Evolutionary conservation across 2,797 vertebrate species (phyloP).

Genomic region (Vespertilio murinus): DNA sequence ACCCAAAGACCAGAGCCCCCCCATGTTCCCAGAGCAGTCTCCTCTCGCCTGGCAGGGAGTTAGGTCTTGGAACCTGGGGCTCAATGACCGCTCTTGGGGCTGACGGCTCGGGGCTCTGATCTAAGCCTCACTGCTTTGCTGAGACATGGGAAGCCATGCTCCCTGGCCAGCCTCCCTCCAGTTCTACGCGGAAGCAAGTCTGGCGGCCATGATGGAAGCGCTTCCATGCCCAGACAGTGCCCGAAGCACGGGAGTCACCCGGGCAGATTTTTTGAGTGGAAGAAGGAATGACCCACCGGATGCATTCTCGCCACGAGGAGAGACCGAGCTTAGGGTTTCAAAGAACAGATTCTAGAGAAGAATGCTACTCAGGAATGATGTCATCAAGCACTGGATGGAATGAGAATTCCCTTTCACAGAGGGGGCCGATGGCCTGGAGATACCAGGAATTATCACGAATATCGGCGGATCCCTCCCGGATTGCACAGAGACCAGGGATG

Average conservation of each 20-base stretch:
- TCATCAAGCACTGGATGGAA: not conserved
- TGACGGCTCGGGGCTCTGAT: not conserved
- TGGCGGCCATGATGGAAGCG: fast-evolving
- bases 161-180: not conserved
- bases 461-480: not conserved
- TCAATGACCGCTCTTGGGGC: not conserved
- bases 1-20: not conserved
- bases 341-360: constrained; percentile 7
- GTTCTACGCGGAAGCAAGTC: not conserved
- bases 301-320: not conserved
- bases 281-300: not conserved
- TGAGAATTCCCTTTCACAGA: not conserved
- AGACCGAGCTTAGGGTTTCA: not conserved
- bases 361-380: constrained; percentile 18
- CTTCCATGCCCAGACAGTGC: not conserved
- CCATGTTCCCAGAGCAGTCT: not conserved
- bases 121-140: not conserved
- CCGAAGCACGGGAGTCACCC: not conserved
- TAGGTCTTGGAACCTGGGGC: not conserved
- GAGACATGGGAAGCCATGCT: not conserved
- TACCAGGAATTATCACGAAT: not conserved
- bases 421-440: not conserved
- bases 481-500: not conserved
- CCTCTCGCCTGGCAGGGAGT: not conserved
- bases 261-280: not conserved